These are phyloP conservation scores for Saguinus imperator DNA, from an alignment of 2,113 vertebrate species.

Conservation along the genomic window DNA sequence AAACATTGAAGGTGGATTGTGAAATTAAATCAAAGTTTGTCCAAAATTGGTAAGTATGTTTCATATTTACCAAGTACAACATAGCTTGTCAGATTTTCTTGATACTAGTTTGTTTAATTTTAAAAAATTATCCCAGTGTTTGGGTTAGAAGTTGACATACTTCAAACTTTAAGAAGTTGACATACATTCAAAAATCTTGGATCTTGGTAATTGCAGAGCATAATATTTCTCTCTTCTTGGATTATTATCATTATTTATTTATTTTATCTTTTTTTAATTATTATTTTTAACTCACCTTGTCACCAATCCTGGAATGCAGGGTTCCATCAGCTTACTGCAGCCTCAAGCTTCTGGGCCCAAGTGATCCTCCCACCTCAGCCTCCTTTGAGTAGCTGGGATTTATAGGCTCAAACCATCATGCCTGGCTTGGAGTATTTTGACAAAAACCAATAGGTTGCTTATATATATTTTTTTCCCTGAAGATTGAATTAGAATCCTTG, in stretches of 20 bases:
- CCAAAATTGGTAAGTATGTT: not conserved
- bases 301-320: no score
- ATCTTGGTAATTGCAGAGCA: not conserved
- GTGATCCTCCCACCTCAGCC: no score
- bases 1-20: not conserved
- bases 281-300: no score
- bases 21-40: not conserved
- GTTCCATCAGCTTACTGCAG: no score
- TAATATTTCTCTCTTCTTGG: not conserved
- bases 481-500: not conserved
- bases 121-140: not conserved
- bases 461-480: not conserved
- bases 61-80: not conserved
- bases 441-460: not conserved
- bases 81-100: not conserved
- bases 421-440: not conserved
- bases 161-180: not conserved
- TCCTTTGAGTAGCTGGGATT: no score
- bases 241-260: not conserved
- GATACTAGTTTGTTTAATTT: not conserved
- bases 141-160: not conserved
- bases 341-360: no score
- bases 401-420: no score
- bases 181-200: slow-evolving; percentile 1
- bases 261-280: no score